Conservation (phyloP, 1,140 invertebrate genomes). For the Oncopeltus fasciatus region DNA sequence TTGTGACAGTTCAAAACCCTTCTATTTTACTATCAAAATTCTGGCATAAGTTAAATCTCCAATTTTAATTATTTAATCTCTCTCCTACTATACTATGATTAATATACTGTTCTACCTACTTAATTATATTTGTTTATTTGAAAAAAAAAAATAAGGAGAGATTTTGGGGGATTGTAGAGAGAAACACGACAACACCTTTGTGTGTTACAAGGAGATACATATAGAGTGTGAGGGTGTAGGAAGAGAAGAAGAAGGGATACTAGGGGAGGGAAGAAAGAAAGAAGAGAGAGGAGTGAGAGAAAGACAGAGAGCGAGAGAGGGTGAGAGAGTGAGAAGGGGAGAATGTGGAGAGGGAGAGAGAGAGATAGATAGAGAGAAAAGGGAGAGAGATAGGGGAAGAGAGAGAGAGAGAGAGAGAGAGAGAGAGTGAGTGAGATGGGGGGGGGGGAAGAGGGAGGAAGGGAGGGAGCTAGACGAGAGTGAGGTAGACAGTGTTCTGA, state of each 20-base stretch:
- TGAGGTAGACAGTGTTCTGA: neutral
- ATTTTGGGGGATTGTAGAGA: no score
- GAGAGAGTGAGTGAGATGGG: constrained; percentile 12
- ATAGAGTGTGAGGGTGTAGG: neutral
- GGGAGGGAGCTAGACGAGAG: neutral
- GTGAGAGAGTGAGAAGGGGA: constrained; percentile 11
- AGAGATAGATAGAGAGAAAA: neutral
- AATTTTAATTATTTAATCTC: no score
- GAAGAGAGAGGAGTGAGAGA: neutral
- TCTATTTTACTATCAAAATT: no score
- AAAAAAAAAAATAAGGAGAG: no score
- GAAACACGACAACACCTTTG: no score
- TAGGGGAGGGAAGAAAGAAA: neutral
- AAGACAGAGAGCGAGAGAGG: constrained; percentile 1
- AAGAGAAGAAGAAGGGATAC: neutral
- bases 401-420: neutral
- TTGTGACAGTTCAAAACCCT: no score
- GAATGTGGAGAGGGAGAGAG: neutral
- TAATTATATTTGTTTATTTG: no score
- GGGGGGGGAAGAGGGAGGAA: constrained; percentile 2
- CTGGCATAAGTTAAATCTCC: no score
- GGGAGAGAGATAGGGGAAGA: neutral
- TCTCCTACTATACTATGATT: no score
- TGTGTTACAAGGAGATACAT: no score
- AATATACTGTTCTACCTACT: no score